These are phyloP conservation scores for Nixonia krombeini DNA, from an alignment of 1,140 invertebrate genomes.

Conservation along the genomic window DNA sequence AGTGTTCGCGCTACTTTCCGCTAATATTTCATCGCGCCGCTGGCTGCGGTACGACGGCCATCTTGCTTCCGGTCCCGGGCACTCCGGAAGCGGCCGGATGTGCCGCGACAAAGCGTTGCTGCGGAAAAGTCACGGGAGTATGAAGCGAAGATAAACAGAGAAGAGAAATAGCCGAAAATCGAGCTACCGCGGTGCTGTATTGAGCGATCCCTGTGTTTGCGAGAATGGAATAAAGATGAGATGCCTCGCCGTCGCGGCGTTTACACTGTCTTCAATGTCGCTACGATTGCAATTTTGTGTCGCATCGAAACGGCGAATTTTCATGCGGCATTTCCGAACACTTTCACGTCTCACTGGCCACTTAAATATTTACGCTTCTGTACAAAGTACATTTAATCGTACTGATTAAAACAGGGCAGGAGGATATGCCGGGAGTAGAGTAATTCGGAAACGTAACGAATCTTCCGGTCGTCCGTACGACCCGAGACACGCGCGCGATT, in stretches of 20 bases:
- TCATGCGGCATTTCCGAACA: slow-evolving; percentile 24
- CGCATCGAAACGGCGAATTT: slow-evolving; percentile 24
- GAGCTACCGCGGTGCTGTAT: slow-evolving; percentile 50
- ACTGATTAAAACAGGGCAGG: slow-evolving; percentile 6
- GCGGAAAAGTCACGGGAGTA: slow-evolving; percentile 67
- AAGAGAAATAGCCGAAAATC: no score
- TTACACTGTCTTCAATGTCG: slow-evolving; percentile 19
- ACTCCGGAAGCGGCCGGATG: slow-evolving; percentile 64
- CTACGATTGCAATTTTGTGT: slow-evolving; percentile 18
- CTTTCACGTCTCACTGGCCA: slow-evolving; percentile 20
- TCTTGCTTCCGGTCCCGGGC: slow-evolving; percentile 66
- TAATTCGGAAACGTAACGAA: no score
- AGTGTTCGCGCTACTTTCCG: slow-evolving; percentile 61
- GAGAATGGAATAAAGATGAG: slow-evolving; percentile 37
- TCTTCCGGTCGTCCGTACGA: no score
- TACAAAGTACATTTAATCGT: no score
- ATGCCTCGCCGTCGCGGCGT: background rate
- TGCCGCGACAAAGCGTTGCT: slow-evolving; percentile 65
- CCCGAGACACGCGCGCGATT: slow-evolving; percentile 31
- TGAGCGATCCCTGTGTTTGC: slow-evolving; percentile 21
- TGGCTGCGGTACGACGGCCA: slow-evolving; percentile 57
- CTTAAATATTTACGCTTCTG: no score
- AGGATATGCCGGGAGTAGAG: slow-evolving; percentile 16
- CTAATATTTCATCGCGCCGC: slow-evolving; percentile 67
- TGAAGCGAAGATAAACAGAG: slow-evolving; percentile 65